Conservation (phyloP, 2,888 invertebrate species). For the Pandemis heparana region DNA sequence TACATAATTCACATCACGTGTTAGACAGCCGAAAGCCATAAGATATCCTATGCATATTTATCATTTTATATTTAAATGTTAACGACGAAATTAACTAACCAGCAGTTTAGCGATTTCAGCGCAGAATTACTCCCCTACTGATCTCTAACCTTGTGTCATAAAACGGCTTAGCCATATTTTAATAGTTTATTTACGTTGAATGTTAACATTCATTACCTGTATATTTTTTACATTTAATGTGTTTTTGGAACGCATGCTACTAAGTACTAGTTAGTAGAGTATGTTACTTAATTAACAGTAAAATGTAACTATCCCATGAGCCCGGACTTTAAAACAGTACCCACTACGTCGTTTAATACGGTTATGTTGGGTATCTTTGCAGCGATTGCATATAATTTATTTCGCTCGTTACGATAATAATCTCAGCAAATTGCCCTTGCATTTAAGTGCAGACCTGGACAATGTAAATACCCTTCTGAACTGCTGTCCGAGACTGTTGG, state of each 20-base stretch:
- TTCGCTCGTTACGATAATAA: conserved; percentile 36
- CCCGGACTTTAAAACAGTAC: conserved; percentile 7
- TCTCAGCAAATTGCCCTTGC: conserved; percentile 37
- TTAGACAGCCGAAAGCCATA: not conserved
- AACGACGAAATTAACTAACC: not conserved
- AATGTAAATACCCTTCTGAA: conserved; percentile 21
- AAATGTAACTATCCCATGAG: not conserved
- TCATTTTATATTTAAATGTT: not conserved
- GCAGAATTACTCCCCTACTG: no score
- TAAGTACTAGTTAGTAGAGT: not conserved
- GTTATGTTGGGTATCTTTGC: conserved; percentile 20
- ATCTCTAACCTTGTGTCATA: no score
- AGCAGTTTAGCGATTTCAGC: not conserved
- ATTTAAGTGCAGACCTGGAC: conserved; percentile 18
- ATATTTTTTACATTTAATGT: no score
- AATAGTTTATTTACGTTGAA: no score
- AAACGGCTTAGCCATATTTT: no score
- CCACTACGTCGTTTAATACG: not conserved
- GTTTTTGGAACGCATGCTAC: not conserved
- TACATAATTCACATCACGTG: conserved; percentile 23
- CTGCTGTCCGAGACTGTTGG: conserved; percentile 1
- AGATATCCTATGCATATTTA: not conserved
- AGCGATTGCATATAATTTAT: conserved; percentile 37
- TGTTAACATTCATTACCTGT: no score
- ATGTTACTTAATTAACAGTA: conserved; percentile 9